phyloP scores from a whole-genome alignment of 2,113 vertebrate genomes.

The Thamnophis sirtalis region DNA sequence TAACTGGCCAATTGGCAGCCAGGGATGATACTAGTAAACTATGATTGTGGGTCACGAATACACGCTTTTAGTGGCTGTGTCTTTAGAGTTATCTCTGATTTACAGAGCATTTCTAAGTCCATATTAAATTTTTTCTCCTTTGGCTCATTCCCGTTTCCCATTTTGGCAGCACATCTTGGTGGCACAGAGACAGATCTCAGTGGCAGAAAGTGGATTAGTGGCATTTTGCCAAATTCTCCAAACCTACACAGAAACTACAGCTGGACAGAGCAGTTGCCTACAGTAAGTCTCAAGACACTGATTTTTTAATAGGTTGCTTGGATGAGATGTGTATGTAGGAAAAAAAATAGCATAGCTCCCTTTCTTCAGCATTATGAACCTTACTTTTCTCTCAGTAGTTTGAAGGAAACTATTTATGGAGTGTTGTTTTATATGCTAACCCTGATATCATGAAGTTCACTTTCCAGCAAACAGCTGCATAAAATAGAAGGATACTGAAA shows the following conservation, averaged over 20 bases:
- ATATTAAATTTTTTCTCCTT: rapidly evolving
- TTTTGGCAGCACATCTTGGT: constrained; percentile 85
- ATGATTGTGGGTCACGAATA: background rate
- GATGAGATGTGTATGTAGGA: background rate
- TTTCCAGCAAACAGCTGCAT: background rate
- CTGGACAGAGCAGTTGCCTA: constrained; percentile 80
- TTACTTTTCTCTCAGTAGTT: background rate
- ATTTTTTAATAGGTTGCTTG: rapidly evolving
- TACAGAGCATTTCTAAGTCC: background rate
- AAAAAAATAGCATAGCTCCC: rapidly evolving
- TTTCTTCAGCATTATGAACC: background rate
- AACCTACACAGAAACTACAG: constrained; percentile 79
- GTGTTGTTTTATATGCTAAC: background rate
- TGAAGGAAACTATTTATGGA: background rate
- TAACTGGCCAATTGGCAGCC: background rate
- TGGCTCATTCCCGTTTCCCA: constrained; percentile 20
- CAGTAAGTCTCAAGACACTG: constrained; percentile 74
- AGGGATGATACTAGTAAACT: background rate
- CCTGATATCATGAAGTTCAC: background rate
- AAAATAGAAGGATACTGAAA: background rate
- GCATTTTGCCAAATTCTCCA: constrained; percentile 81
- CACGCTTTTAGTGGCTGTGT: background rate
- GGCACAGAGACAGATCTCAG: constrained; percentile 87
- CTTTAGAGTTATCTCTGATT: background rate
- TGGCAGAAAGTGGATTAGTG: constrained; percentile 72